Evolutionary conservation across 2,113 vertebrate genomes (phyloP).

Genomic region (Tenebrosternarchus preto): DNA sequence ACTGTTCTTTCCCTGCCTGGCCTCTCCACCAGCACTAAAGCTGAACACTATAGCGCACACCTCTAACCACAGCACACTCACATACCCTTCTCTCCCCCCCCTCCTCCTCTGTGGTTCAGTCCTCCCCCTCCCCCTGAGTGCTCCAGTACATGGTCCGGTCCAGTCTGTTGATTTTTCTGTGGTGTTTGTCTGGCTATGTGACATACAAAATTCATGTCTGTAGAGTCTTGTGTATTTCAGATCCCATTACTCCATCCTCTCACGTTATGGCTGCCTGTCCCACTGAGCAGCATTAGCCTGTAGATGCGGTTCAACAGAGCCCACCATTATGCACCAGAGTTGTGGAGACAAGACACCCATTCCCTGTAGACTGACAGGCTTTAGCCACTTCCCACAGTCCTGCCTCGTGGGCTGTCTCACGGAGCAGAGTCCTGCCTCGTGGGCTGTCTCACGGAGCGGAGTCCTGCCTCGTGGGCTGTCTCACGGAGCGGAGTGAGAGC

Average conservation of each 20-base stretch:
- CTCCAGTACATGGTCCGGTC: constrained; percentile 46
- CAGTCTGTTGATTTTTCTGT: constrained; percentile 52
- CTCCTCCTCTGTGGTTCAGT: constrained; percentile 27
- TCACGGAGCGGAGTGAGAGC: no score
- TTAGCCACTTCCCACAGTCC: constrained; percentile 3
- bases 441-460: neutral
- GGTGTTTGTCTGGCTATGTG: constrained; percentile 53
- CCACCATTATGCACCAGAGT: constrained; percentile 11
- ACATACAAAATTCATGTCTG: constrained; percentile 58
- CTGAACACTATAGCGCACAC: constrained; percentile 48
- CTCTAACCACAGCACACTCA: constrained; percentile 27
- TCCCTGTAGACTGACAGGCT: no score
- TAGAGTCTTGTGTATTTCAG: constrained; percentile 57
- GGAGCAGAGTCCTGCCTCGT: no score
- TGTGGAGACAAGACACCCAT: no score
- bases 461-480: no score
- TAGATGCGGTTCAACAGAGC: constrained; percentile 37
- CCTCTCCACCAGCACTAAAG: constrained; percentile 48
- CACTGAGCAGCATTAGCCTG: constrained; percentile 43
- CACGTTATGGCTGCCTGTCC: constrained; percentile 52
- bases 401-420: constrained; percentile 20
- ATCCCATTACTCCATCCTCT: constrained; percentile 58
- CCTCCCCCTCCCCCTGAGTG: constrained; percentile 24
- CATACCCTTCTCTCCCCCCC: constrained; percentile 5
- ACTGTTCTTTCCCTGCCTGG: constrained; percentile 61